Conservation (phyloP, 2,113 vertebrate genomes). For the Nannospalax galili region DNA sequence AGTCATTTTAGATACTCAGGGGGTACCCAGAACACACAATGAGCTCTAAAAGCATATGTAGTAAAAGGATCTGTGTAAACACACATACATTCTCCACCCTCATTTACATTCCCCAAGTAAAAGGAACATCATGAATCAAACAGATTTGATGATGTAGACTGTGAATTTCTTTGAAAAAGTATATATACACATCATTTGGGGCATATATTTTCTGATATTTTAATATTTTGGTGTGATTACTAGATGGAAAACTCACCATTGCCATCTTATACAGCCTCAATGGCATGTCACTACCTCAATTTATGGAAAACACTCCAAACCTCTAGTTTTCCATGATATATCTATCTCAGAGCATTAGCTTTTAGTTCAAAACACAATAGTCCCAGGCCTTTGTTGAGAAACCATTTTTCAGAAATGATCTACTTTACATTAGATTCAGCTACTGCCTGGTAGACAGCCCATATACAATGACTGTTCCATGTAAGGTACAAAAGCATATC, state of each 20-base stretch:
- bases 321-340: neutral
- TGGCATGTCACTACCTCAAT: neutral
- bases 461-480: neutral
- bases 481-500: neutral
- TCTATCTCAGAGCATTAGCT: neutral
- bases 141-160: neutral
- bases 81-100: neutral
- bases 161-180: constrained; percentile 12
- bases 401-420: neutral
- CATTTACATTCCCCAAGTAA: neutral
- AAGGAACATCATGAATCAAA: constrained; percentile 22
- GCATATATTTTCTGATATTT: neutral
- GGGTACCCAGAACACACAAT: neutral
- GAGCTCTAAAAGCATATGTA: neutral
- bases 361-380: neutral
- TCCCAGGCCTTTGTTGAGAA: neutral
- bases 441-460: accelerated
- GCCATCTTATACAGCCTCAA: neutral
- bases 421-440: neutral
- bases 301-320: neutral
- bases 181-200: neutral
- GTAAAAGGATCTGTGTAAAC: neutral
- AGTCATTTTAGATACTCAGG: neutral
- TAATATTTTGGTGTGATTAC: neutral
- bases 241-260: neutral